Evolutionary conservation across 2,113 vertebrate species (phyloP), one percentile per base, ranked within the genome.

Genomic region (Nothocercus nigrocapillus): DNA sequence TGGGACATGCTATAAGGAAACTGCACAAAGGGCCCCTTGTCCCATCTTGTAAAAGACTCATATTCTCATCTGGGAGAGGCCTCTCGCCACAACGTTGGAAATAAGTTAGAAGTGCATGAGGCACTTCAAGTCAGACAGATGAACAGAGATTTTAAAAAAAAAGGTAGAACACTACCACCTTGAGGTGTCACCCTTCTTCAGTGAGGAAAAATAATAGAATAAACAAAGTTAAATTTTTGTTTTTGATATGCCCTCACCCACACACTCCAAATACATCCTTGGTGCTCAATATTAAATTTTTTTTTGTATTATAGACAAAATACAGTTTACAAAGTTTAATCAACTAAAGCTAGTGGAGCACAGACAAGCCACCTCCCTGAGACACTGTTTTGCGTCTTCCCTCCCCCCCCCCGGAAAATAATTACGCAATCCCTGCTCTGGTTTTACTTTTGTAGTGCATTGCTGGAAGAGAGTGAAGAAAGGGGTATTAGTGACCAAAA

Each of bases 401-500:
- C 67, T 45, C 5, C 16, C 16, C 17, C 16, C 15, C 13, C 40
- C 40, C 59, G 30, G 5, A 45, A 67, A 24, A 84, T 47, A 64
- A 82, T 88, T 59, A 59, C 13, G 18, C 28, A 24, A 5, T 15
- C 67, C 12, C 51, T 54, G 4, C 13, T 67, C n/a, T 1, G 0
- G 58, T 88, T 82, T 66, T n/a, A 20, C 27, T 58, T 87, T 85
- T 81, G 84, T 49, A 82, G 64, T 82, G 20, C 18, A 11, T 30
- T 64, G 22, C 49, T 62, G 58, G 38, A 82, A 93, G 20, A 86
- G 64, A 34, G 4, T 84, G 90, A 72, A 58, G 40, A 77, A 59
- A 63, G 82, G 93, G 40, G 67, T 30, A 56, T 93, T 79, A 87
- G 67, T 73, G 61, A 90, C 76, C 86, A 85, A 86, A 96, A 80